phyloP scores from a whole-genome alignment of 2,113 vertebrate genomes.

The Aldabrachelys gigantea region DNA sequence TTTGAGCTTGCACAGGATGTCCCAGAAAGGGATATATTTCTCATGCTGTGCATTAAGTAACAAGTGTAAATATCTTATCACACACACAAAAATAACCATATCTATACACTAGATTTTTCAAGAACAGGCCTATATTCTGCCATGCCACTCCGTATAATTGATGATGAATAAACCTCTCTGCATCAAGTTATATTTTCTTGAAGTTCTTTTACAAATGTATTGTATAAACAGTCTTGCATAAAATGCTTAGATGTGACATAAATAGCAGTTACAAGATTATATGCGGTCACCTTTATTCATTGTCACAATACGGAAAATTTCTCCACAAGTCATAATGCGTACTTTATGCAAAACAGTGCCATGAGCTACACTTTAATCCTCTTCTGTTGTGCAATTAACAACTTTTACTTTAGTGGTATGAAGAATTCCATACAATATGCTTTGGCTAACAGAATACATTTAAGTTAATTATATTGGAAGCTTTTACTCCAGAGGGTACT shows the following conservation, averaged over 20 bases:
- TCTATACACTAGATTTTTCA: neutral
- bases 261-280: neutral
- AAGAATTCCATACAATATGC: neutral
- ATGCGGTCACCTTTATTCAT: neutral
- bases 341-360: neutral
- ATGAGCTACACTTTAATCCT: fast-evolving
- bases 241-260: fast-evolving
- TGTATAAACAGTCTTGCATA: neutral
- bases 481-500: neutral
- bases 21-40: neutral
- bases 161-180: neutral
- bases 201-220: neutral
- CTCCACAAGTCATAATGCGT: neutral
- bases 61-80: neutral
- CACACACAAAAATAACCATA: neutral
- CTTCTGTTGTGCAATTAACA: neutral
- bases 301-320: neutral
- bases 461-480: neutral
- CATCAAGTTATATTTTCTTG: neutral
- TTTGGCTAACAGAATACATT: neutral
- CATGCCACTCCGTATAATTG: neutral
- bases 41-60: neutral
- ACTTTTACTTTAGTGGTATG: neutral
- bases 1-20: neutral
- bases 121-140: neutral